Evolutionary conservation across 64 coral and sea anemone species (phyloP).

Genomic region (Acropora yongei): DNA sequence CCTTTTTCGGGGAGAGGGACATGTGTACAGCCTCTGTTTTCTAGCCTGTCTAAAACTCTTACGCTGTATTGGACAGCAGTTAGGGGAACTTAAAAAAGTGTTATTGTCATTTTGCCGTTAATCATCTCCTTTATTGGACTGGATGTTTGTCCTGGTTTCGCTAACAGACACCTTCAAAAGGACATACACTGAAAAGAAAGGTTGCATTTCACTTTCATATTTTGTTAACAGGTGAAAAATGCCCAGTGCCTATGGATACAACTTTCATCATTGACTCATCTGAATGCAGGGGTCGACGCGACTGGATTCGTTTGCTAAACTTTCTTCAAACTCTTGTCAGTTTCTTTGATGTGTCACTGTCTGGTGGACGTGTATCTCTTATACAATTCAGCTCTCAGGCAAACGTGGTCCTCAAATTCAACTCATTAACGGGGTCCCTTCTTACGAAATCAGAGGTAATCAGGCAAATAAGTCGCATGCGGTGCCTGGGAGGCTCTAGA

Average conservation of each 20-base stretch:
- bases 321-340: not conserved
- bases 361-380: slow-evolving; percentile 37
- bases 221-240: not conserved
- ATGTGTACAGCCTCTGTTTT: too few species aligned
- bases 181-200: not conserved
- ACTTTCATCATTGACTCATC: slow-evolving; percentile 71
- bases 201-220: not conserved
- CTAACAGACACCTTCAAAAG: too few species aligned
- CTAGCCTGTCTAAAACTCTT: too few species aligned
- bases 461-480: slow-evolving; percentile 28
- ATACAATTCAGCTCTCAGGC: slow-evolving; percentile 34
- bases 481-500: slow-evolving; percentile 48
- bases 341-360: slow-evolving; percentile 25
- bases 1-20: not conserved
- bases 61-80: too few species aligned
- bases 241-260: slow-evolving; percentile 48
- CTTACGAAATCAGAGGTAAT: slow-evolving; percentile 26
- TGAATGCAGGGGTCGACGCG: slow-evolving; percentile 35
- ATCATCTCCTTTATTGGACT: too few species aligned
- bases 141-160: too few species aligned
- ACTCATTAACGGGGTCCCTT: slow-evolving; percentile 26
- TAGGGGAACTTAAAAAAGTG: too few species aligned
- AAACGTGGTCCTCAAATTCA: slow-evolving; percentile 55
- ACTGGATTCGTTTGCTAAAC: slow-evolving; percentile 41
- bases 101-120: too few species aligned